Evolutionary conservation across 1,140 invertebrate species (phyloP).

Genomic region (Dendrolimus kikuchii): DNA sequence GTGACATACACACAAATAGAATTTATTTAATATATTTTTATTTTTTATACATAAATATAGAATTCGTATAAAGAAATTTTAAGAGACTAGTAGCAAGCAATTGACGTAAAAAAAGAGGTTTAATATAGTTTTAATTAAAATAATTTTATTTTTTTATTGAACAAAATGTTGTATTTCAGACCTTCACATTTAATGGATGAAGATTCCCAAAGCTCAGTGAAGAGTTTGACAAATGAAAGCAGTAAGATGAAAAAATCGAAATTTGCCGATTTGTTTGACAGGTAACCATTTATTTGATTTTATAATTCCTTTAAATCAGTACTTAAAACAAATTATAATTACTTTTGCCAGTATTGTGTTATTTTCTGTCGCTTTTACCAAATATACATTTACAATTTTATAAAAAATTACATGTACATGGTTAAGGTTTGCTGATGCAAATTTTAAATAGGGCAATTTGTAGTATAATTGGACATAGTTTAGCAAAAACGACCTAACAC

Average conservation of each 20-base stretch:
- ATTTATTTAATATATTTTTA: no score
- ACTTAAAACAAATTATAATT: neutral
- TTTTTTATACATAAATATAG: no score
- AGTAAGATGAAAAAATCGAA: constrained; percentile 79
- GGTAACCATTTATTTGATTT: constrained; percentile 52
- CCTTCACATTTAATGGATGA: constrained; percentile 78
- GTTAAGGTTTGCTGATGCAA: no score
- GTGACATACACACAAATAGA: no score
- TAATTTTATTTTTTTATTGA: neutral
- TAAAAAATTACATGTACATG: no score
- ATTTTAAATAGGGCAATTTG: no score
- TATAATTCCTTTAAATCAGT: no score
- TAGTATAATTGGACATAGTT: no score
- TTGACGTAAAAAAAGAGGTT: no score
- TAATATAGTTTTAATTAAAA: neutral
- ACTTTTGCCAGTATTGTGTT: neutral
- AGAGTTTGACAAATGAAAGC: constrained; percentile 80
- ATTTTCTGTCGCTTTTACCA: neutral
- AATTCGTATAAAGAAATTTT: no score
- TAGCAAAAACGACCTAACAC: no score
- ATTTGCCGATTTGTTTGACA: constrained; percentile 83
- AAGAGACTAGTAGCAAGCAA: neutral
- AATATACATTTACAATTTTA: no score
- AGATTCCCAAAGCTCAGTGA: constrained; percentile 84
- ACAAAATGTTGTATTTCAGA: constrained; percentile 26